phyloP scores from a whole-genome alignment of 1,140 invertebrate genomes.

The Amphibalanus amphitrite region DNA sequence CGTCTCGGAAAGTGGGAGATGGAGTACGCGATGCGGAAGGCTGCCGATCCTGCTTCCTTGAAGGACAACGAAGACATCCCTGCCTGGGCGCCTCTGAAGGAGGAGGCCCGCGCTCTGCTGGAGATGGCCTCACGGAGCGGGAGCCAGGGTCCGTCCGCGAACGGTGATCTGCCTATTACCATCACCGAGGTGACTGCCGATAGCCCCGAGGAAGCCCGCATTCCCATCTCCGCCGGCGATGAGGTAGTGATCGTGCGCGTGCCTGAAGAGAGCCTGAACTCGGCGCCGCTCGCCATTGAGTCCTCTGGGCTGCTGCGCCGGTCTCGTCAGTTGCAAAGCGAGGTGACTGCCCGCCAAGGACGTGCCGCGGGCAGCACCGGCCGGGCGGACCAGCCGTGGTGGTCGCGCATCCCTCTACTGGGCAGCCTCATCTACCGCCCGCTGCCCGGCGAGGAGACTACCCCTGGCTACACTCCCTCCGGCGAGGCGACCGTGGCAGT shows the following conservation, averaged over 20 bases:
- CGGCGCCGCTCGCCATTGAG: not conserved
- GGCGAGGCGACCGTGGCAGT: no score
- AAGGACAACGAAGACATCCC: not conserved
- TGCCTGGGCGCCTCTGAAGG: not conserved
- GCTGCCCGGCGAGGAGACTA: not conserved
- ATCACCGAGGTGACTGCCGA: not conserved
- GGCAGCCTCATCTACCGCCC: not conserved
- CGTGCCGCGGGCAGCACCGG: not conserved
- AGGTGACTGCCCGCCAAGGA: not conserved
- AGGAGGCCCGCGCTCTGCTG: no score
- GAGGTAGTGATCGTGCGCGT: not conserved
- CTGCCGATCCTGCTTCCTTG: not conserved
- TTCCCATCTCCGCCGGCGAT: not conserved
- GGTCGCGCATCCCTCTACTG: not conserved
- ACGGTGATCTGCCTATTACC: not conserved
- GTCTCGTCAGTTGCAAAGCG: no score
- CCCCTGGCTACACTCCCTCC: not conserved
- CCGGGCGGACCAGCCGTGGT: not conserved
- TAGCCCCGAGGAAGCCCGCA: not conserved
- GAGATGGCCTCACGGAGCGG: no score
- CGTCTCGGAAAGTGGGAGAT: not conserved
- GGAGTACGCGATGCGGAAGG: not conserved
- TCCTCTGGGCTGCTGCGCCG: no score
- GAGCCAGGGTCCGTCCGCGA: not conserved
- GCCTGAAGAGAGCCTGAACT: not conserved